Evolutionary conservation across 2,797 vertebrate species (phyloP).

Genomic region (Cyclura pinguis): DNA sequence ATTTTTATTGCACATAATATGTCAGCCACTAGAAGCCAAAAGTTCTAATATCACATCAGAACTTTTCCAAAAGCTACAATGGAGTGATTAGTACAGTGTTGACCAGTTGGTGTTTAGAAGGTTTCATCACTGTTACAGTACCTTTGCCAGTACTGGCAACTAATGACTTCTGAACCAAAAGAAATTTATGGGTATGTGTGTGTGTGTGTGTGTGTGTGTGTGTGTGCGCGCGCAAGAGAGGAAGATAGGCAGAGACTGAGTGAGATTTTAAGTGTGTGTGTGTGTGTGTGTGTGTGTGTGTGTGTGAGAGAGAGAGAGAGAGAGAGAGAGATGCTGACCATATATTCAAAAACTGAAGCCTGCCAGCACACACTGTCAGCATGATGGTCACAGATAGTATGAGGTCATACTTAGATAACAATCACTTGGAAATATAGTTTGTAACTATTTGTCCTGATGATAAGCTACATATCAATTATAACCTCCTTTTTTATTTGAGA

Average conservation of each 20-base stretch:
- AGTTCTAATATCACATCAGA: conserved; percentile 38
- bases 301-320: background rate
- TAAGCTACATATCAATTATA: background rate
- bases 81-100: conserved; percentile 55
- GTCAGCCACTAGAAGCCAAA: conserved; percentile 24
- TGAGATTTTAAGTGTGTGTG: too few relatives aligned
- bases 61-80: conserved; percentile 54
- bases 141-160: conserved; percentile 41
- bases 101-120: conserved; percentile 53
- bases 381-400: conserved; percentile 20
- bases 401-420: conserved; percentile 36
- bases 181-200: background rate
- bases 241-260: too few relatives aligned
- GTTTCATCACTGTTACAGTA: conserved; percentile 29
- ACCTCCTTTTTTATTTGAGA: rapidly evolving
- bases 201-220: background rate
- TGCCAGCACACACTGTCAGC: conserved; percentile 40
- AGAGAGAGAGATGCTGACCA: conserved; percentile 15
- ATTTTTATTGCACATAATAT: conserved; percentile 56
- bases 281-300: too few relatives aligned
- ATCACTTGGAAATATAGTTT: background rate
- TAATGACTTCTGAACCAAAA: conserved; percentile 48
- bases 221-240: background rate
- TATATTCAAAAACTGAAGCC: conserved; percentile 40
- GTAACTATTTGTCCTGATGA: background rate